Conservation (phyloP, 1,140 invertebrate species). For the Stenopsyche tienmushanensis region DNA sequence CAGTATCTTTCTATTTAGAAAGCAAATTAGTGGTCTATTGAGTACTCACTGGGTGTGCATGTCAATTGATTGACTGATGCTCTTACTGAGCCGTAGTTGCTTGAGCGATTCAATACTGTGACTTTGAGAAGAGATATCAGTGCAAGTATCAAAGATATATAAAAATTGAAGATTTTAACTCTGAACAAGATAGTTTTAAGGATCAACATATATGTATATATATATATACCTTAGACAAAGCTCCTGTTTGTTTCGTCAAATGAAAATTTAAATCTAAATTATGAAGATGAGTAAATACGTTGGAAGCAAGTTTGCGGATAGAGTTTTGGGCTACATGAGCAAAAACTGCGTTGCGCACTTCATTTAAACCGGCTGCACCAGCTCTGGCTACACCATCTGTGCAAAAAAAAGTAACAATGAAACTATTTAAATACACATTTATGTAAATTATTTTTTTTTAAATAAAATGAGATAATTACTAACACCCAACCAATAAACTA, state of each 20-base stretch:
- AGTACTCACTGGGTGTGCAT: too few species aligned
- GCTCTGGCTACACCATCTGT: slow-evolving; percentile 91
- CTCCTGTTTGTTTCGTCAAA: slow-evolving; percentile 90
- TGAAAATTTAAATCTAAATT: slow-evolving; percentile 95
- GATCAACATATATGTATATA: too few species aligned
- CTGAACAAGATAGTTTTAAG: too few species aligned
- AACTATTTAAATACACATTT: slow-evolving; percentile 15
- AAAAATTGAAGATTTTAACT: too few species aligned
- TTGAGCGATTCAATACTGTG: too few species aligned
- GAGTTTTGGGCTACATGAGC: slow-evolving; percentile 98
- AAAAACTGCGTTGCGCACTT: slow-evolving; percentile 96
- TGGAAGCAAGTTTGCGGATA: slow-evolving; percentile 89
- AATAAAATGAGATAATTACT: slow-evolving; percentile 52
- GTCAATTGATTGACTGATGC: too few species aligned
- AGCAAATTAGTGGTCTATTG: too few species aligned
- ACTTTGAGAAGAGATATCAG: too few species aligned
- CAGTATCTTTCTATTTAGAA: too few species aligned
- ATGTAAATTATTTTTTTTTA: slow-evolving; percentile 27
- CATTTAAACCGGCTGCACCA: slow-evolving; percentile 90
- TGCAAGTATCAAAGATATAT: too few species aligned
- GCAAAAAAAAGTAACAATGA: not conserved
- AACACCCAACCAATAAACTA: slow-evolving; percentile 88
- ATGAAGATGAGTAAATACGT: slow-evolving; percentile 97
- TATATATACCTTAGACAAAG: slow-evolving; percentile 56
- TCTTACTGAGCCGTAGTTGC: too few species aligned